Conservation (phyloP, 2,888 invertebrate species). For the Chalcis sispes region DNA sequence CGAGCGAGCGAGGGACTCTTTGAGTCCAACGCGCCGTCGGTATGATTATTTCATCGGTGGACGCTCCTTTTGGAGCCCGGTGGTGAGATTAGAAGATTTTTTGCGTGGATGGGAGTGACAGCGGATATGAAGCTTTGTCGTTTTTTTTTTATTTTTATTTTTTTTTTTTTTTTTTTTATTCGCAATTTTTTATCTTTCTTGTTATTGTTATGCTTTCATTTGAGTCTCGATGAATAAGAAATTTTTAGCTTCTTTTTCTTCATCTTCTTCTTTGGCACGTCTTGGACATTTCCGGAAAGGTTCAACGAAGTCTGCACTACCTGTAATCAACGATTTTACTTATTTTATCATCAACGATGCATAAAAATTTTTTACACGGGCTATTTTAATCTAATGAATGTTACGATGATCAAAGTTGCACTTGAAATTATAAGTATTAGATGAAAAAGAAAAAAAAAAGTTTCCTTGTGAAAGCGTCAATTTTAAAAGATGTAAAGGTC, state of each 20-base stretch:
- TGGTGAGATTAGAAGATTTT: conserved; percentile 1
- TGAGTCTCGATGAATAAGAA: conserved; percentile 34
- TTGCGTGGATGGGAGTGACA: conserved; percentile 24
- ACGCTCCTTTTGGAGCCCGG: conserved; percentile 4
- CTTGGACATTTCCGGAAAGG: conserved; percentile 18
- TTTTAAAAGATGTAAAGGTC: no score
- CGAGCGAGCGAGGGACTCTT: conserved; percentile 23
- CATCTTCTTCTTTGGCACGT: conserved; percentile 39
- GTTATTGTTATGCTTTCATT: background rate
- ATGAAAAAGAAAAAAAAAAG: no score
- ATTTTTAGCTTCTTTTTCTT: conserved; percentile 14
- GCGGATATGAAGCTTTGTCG: conserved; percentile 35
- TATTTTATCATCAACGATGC: background rate
- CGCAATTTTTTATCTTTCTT: background rate
- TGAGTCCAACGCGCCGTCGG: conserved; percentile 16
- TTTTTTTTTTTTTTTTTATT: conserved; percentile 14
- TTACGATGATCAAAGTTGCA: no score
- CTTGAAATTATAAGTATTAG: no score
- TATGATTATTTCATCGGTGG: conserved; percentile 16
- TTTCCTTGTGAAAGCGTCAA: no score
- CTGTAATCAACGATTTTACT: conserved; percentile 11
- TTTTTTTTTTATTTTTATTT: background rate
- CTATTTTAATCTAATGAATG: no score
- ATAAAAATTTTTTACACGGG: no score
- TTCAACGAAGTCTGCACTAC: conserved; percentile 27